phyloP scores from a whole-genome alignment of 1,140 invertebrate genomes.

The Schlechtendalia chinensis region DNA sequence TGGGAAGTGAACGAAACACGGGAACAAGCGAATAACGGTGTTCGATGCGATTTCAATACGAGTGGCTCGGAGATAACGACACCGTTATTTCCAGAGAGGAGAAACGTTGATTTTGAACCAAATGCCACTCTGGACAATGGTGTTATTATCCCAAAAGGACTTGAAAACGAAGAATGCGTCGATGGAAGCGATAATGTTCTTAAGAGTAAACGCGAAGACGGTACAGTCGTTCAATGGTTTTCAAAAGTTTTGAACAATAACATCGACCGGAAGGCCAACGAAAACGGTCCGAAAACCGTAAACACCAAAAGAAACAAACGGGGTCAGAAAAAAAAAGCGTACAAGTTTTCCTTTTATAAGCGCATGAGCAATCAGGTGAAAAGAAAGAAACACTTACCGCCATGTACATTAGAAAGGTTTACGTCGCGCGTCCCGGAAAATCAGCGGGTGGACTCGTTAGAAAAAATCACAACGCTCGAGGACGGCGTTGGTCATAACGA shows the following conservation, averaged over 20 bases:
- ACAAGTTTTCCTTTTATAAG: neutral
- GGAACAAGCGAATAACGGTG: neutral
- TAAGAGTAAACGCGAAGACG: neutral
- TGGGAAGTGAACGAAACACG: slow-evolving; percentile 38
- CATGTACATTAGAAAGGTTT: neutral
- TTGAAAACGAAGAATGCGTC: neutral
- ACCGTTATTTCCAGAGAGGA: neutral
- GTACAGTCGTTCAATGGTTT: neutral
- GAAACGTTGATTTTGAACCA: neutral
- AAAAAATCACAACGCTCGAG: neutral
- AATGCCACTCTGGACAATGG: neutral
- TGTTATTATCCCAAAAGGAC: neutral
- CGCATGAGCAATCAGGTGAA: neutral
- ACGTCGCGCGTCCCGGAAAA: neutral
- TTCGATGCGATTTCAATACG: neutral
- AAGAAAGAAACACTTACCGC: neutral
- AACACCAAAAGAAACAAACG: neutral
- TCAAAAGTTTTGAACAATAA: neutral
- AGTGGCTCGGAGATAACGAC: neutral
- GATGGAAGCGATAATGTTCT: neutral
- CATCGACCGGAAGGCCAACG: neutral
- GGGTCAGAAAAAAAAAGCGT: neutral
- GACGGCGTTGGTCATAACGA: neutral
- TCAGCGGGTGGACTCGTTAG: slow-evolving; percentile 3
- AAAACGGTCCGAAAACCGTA: neutral